These are phyloP conservation scores for Pollenia griseotomentosa DNA, from an alignment of 2,888 invertebrate genomes.

Conservation along the genomic window DNA sequence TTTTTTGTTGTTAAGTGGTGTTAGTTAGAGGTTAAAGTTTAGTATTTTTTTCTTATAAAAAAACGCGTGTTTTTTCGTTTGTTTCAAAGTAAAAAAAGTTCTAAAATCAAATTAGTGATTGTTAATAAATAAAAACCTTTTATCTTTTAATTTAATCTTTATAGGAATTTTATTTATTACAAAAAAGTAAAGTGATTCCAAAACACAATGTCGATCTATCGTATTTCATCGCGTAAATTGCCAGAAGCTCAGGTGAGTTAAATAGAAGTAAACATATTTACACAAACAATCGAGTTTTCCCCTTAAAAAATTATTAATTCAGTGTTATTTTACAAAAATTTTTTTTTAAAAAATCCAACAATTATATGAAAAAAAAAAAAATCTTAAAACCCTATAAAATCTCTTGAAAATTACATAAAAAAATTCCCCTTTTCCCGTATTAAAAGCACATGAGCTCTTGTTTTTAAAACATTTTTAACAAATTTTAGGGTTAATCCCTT, in stretches of 20 bases:
- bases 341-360: neutral
- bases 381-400: neutral
- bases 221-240: constrained; percentile 87
- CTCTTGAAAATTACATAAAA: constrained; percentile 48
- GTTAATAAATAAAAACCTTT: neutral
- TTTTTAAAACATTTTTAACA: neutral
- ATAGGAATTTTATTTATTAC: constrained; percentile 64
- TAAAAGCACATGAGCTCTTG: constrained; percentile 7
- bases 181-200: constrained; percentile 59
- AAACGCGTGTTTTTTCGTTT: constrained; percentile 48
- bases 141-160: constrained; percentile 32
- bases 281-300: constrained; percentile 3
- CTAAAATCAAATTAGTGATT: neutral
- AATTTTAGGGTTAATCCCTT: constrained; percentile 64
- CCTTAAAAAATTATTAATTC: neutral
- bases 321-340: constrained; percentile 39
- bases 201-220: constrained; percentile 87
- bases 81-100: neutral
- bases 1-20: too few species aligned
- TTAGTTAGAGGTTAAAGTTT: neutral
- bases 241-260: constrained; percentile 87
- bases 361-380: neutral
- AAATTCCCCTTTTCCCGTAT: neutral
- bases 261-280: constrained; percentile 15
- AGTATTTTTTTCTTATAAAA: neutral